Evolutionary conservation across 2,888 invertebrate genomes (phyloP), one percentile per base, ranked within the genome.

Genomic region (Leptopilina myrica): DNA sequence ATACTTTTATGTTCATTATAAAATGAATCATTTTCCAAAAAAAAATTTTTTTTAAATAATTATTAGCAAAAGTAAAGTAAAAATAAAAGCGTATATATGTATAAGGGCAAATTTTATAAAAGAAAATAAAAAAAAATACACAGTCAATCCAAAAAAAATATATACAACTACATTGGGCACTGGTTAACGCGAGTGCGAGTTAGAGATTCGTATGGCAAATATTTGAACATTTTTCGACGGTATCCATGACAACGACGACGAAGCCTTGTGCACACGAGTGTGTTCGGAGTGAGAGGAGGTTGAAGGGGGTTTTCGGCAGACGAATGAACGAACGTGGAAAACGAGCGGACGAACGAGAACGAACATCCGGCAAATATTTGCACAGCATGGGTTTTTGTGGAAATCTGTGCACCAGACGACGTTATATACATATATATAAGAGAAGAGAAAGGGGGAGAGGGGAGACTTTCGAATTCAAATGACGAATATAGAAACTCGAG

Each of bases 351-450:
- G 80, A 79, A 79, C 81, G 82, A 76, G 66, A 80, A 79, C 79
- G 85, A 86, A 86, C 86, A 86, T 85, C 87, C 84, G 84, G 84
- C 87, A 88, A 88, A 88, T 87, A 88, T 88, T 88, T 88, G 86
- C 87, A 83, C 85, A 82, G 80, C 83, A 80, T 80, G 84, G 84
- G 85, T 86, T 87, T 33, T 85, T 43, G 87, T 82, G 85, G 85
- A 86, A 85, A 86, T 83, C 84, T 84, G 81, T 78, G 81, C 79
- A 65, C 81, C 81, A 77, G 78, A 78, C 81, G 79, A 77, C 76
- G 79, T 76, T 49, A 49, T 49, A 73, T 43, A 43, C 7, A 43
- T 43, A 33, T 33, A 33, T 33, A 3, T 33, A 33, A 2, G 43
- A 43, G 43, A 8, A 43, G 1, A 43, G 43, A 43, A 43, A 8